Evolutionary conservation across 2,797 vertebrate genomes (phyloP), one percentile per base, ranked within the genome.

Genomic region (Helostoma temminkii): DNA sequence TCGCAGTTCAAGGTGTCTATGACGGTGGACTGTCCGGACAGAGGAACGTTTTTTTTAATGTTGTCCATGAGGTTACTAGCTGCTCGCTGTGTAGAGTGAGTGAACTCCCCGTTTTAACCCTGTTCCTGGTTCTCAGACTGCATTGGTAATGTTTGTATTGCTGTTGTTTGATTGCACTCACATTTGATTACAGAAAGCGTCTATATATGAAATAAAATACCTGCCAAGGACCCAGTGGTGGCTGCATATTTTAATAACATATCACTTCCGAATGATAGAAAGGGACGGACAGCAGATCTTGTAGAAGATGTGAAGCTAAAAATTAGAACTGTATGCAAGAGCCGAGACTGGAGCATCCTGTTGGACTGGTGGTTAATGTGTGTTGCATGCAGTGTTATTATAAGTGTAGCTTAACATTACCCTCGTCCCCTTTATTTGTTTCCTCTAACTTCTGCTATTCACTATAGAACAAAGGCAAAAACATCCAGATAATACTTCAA

Each of bases 91-190:
- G 83, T 91, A 89, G 90, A 88, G 88, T 91, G 90, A 90, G 86
- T 88, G 83, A 88, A 87, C 81, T 85, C 80, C 88, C 88, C 77
- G 85, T 91, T 92, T 91, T 91, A 92, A 93, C 86, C 91, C 88
- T 60, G 82, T 90, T 85, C 84, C 85, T 88, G 89, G 89, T 92
- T 93, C 89, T 92, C 90, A 91, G 90, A 92, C 95, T 92, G 95
- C 93, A 96, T 98, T 94, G 95, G 87, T 93, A 88, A 93, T 95
- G 95, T 93, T 96, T 95, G 95, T 96, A 96, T 94, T 95, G 93
- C 95, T 95, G 94, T 96, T 95, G 95, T 95, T 97, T 97, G 91
- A 93, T 93, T 94, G 89, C 92, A 93, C 93, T 94, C 92, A 91
- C 90, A 92, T 94, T 94, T 94, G 93, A 96, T 96, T 96, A 93